These are phyloP conservation scores for Lycia hirtaria DNA, from an alignment of 2,888 invertebrate species.

Conservation along the genomic window DNA sequence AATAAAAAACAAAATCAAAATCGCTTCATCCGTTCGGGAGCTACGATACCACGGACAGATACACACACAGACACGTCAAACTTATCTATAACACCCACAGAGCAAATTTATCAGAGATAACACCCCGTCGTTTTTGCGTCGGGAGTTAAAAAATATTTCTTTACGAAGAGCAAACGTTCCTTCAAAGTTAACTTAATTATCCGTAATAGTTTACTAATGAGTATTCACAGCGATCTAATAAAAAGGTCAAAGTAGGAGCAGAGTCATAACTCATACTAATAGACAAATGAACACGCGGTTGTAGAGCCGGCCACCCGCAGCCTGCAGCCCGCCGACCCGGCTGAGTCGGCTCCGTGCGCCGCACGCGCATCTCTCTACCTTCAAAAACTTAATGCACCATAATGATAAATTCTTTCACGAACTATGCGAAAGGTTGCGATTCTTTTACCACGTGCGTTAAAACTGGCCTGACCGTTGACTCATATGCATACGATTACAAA, in stretches of 20 bases:
- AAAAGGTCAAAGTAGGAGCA: slow-evolving; percentile 68
- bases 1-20: no score
- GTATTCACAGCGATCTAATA: slow-evolving; percentile 57
- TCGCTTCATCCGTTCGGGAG: no score
- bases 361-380: slow-evolving; percentile 42
- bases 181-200: background rate
- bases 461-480: slow-evolving; percentile 24
- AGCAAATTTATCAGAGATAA: no score
- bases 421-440: slow-evolving; percentile 23
- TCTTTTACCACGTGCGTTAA: slow-evolving; percentile 29
- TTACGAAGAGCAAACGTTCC: background rate
- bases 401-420: slow-evolving; percentile 43
- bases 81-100: no score
- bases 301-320: slow-evolving; percentile 63
- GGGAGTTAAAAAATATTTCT: no score
- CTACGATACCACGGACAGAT: no score
- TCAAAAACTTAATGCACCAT: slow-evolving; percentile 50
- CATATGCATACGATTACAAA: slow-evolving; percentile 17
- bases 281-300: slow-evolving; percentile 76
- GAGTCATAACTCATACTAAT: slow-evolving; percentile 68
- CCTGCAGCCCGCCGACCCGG: slow-evolving; percentile 60
- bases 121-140: no score
- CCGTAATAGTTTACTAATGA: slow-evolving; percentile 38
- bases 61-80: no score
- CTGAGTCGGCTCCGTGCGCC: slow-evolving; percentile 39